A percentile compares a stretch with the other conserved stretches of the same genome.
Conservation (phyloP, 2,888 invertebrate species). For the Trichogramma dendrolimi region DNA sequence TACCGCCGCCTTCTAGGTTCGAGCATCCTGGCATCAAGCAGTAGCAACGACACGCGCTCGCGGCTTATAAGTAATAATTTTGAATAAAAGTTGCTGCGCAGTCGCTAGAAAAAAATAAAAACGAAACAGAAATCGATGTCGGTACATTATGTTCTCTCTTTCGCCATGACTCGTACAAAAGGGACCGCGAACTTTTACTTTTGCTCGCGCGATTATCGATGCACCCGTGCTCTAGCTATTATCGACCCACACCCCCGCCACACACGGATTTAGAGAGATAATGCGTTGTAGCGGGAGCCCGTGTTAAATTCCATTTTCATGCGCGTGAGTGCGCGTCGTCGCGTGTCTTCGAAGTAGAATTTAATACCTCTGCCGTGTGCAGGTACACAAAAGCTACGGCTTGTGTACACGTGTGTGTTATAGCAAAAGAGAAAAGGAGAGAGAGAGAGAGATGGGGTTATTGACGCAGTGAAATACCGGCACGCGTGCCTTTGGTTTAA, state of each 20-base stretch:
- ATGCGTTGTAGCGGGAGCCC: too few relatives aligned
- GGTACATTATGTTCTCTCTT: neutral
- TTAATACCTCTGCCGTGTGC: constrained; percentile 7
- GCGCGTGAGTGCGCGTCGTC: neutral
- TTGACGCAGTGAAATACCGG: neutral
- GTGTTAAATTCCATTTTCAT: constrained; percentile 7
- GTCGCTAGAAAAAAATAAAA: neutral
- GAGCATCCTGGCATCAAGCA: too few relatives aligned
- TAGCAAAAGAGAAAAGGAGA: too few relatives aligned
- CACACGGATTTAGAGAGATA: too few relatives aligned
- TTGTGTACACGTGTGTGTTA: too few relatives aligned
- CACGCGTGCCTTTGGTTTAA: too few relatives aligned
- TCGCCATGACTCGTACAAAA: constrained; percentile 3
- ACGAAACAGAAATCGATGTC: neutral
- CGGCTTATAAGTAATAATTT: too few relatives aligned
- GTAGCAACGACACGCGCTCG: too few relatives aligned
- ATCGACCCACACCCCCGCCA: neutral
- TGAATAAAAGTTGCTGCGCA: neutral
- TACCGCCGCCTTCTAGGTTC: too few relatives aligned
- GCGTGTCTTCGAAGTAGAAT: constrained; percentile 18
- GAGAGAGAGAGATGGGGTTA: neutral
- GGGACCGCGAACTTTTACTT: neutral
- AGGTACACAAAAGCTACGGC: too few relatives aligned
- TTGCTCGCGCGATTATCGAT: neutral
- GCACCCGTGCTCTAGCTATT: neutral